phyloP scores from a whole-genome alignment of 2,888 invertebrate genomes.

The Bugulina stolonifera region DNA sequence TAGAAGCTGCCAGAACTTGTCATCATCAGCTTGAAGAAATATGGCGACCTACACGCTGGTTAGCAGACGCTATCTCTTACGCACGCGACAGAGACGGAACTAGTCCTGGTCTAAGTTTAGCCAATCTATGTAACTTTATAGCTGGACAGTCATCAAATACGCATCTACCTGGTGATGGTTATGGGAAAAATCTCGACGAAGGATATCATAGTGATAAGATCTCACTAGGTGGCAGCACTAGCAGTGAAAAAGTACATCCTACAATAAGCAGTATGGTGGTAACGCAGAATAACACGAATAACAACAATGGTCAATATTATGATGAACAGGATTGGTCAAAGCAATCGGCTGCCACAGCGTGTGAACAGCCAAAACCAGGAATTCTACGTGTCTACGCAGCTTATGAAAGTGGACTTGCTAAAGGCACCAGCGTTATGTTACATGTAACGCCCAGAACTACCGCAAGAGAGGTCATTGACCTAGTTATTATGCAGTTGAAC shows the following conservation, averaged over 20 bases:
- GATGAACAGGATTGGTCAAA: neutral
- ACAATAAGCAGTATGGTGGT: too few species aligned
- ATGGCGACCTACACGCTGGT: constrained; percentile 92
- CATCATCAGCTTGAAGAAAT: constrained; percentile 78
- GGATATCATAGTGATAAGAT: constrained; percentile 23
- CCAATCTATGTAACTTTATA: neutral
- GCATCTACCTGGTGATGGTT: neutral
- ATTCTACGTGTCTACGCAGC: constrained; percentile 82
- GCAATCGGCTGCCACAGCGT: neutral
- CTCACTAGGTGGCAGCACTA: constrained; percentile 16
- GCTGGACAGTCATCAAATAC: neutral
- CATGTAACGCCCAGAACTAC: constrained; percentile 89
- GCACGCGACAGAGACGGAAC: constrained; percentile 80
- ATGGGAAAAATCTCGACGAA: neutral
- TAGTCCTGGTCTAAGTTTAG: constrained; percentile 32
- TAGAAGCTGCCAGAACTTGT: constrained; percentile 74
- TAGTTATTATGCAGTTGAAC: constrained; percentile 90
- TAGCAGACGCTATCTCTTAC: constrained; percentile 88
- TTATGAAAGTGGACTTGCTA: constrained; percentile 87
- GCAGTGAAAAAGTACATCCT: neutral
- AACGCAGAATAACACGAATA: constrained; percentile 14
- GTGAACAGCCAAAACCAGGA: constrained; percentile 51
- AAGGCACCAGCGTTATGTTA: constrained; percentile 84
- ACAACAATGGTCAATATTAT: constrained; percentile 11
- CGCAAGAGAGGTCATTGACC: constrained; percentile 86